Conservation (phyloP, 2,888 invertebrate genomes). For the Hyposoter dolosus region DNA sequence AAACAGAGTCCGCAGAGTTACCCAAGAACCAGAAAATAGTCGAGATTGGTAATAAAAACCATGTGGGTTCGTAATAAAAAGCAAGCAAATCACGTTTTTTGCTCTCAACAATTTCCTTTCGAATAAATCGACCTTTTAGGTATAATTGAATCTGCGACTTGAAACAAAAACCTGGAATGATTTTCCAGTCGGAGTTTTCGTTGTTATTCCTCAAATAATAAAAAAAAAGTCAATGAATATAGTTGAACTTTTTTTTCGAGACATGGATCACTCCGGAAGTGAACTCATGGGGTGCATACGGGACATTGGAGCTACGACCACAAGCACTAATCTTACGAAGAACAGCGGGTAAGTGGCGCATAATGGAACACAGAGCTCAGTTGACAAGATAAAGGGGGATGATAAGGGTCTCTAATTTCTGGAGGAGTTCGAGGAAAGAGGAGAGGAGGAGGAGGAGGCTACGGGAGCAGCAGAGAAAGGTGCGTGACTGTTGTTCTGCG, state of each 20-base stretch:
- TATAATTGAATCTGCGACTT: neutral
- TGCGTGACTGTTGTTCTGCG: slow-evolving; percentile 82
- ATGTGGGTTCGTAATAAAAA: neutral
- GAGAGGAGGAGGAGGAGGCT: slow-evolving; percentile 56
- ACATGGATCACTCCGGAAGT: neutral
- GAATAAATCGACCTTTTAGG: neutral
- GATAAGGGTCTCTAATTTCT: slow-evolving; percentile 78
- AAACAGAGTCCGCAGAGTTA: neutral
- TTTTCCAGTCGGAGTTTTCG: neutral
- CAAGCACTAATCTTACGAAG: slow-evolving; percentile 46
- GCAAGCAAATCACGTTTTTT: neutral
- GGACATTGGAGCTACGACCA: slow-evolving; percentile 32
- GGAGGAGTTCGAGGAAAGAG: slow-evolving; percentile 9
- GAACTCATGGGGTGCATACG: slow-evolving; percentile 1
- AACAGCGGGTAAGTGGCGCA: slow-evolving; percentile 68
- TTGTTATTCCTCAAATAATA: neutral
- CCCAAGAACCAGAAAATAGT: neutral
- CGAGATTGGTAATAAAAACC: neutral
- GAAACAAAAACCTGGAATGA: neutral
- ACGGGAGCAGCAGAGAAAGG: slow-evolving; percentile 69
- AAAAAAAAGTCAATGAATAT: neutral
- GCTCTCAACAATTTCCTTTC: neutral
- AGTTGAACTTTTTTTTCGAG: neutral
- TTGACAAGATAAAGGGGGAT: slow-evolving; percentile 83
- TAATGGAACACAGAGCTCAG: slow-evolving; percentile 79